Evolutionary conservation across 2,888 invertebrate species (phyloP).

Genomic region (Nebria salina): DNA sequence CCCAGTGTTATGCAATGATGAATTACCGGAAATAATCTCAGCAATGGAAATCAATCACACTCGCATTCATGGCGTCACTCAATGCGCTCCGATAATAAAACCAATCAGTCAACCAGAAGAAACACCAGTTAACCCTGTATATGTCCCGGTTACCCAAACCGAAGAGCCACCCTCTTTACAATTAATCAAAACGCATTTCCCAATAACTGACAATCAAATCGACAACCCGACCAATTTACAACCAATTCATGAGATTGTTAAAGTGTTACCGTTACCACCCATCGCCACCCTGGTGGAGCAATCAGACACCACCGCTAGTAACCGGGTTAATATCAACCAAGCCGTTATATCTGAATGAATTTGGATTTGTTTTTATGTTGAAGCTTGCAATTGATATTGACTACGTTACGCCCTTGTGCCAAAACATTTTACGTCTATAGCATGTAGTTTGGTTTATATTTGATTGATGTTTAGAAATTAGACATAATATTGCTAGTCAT

Average conservation of each 20-base stretch:
- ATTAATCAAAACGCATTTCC: conserved; percentile 16
- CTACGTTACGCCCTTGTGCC: too few relatives aligned
- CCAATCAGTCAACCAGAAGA: neutral
- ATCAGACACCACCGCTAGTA: neutral
- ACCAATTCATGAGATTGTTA: conserved; percentile 20
- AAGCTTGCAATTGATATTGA: too few relatives aligned
- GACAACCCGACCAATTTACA: conserved; percentile 10
- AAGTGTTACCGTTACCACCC: conserved; percentile 13
- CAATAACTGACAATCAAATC: conserved; percentile 37
- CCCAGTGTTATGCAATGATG: conserved; percentile 81
- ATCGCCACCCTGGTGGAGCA: conserved; percentile 26
- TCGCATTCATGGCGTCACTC: conserved; percentile 74
- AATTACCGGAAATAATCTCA: conserved; percentile 74
- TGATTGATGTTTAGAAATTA: neutral
- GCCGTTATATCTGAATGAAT: neutral
- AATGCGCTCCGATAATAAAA: conserved; percentile 60
- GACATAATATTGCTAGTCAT: neutral
- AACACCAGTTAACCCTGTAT: conserved; percentile 25
- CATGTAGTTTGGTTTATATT: too few relatives aligned
- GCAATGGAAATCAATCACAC: conserved; percentile 78
- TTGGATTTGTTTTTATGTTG: too few relatives aligned
- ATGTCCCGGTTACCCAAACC: conserved; percentile 14
- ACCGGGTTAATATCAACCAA: neutral
- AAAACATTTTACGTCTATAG: too few relatives aligned
- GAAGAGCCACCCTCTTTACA: conserved; percentile 2